Evolutionary conservation across 2,888 invertebrate genomes (phyloP).

Genomic region (Campoplex capitator): DNA sequence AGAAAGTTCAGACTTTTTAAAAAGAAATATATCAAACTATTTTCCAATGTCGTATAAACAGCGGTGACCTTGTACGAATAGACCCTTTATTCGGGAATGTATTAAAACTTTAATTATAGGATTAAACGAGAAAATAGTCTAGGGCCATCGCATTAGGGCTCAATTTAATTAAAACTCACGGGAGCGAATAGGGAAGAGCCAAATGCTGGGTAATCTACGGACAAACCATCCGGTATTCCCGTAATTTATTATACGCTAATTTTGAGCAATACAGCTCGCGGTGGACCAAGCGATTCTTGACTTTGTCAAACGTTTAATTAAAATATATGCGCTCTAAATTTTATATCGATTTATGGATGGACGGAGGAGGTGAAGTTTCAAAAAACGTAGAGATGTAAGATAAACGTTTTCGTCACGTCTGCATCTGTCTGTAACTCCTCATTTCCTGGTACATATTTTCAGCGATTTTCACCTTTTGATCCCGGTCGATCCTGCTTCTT

Average conservation of each 20-base stretch:
- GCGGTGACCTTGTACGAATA: neutral
- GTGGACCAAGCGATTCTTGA: neutral
- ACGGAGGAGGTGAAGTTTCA: conserved; percentile 47
- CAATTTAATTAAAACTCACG: conserved; percentile 29
- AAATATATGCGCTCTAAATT: neutral
- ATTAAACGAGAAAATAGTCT: too few relatives aligned
- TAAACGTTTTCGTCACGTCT: neutral
- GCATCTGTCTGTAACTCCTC: neutral
- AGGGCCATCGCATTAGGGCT: neutral
- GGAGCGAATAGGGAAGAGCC: neutral
- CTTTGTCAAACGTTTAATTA: neutral
- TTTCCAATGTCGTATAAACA: neutral
- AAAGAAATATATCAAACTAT: neutral
- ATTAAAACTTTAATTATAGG: neutral
- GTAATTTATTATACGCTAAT: conserved; percentile 28
- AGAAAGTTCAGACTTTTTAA: neutral
- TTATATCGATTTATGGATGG: neutral
- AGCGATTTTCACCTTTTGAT: neutral
- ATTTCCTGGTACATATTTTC: neutral
- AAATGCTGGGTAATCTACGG: neutral
- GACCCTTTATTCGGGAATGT: neutral
- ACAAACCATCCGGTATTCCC: neutral
- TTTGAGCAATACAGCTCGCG: neutral
- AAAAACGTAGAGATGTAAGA: neutral
- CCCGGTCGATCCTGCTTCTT: too few relatives aligned